Conservation (phyloP, 92 coral and sea anemone genomes). For the Siderastrea siderea region DNA sequence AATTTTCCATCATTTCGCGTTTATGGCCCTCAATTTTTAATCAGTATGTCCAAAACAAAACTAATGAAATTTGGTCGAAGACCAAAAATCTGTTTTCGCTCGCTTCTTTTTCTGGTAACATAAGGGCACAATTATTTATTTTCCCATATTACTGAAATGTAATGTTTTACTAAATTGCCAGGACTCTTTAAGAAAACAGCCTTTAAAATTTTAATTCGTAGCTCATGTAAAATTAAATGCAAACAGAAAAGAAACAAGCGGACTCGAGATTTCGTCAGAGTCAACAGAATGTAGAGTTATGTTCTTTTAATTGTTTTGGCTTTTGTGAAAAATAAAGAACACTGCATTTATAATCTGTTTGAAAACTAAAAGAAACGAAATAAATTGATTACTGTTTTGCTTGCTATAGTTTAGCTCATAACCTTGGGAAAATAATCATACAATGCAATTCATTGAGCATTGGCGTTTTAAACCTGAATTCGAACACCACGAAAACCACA, state of each 20-base stretch:
- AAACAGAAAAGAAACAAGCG: background rate
- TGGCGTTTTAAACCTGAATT: conserved; percentile 21
- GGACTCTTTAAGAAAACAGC: conserved; percentile 7
- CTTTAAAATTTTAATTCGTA: background rate
- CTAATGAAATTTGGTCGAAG: background rate
- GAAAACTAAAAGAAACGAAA: background rate
- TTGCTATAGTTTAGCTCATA: conserved; percentile 1
- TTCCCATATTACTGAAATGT: conserved; percentile 17
- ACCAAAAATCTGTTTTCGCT: background rate
- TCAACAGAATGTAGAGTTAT: background rate
- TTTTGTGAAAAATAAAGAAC: background rate
- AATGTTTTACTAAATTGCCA: background rate
- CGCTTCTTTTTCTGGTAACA: background rate
- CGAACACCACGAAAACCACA: conserved; percentile 28
- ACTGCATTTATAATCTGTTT: background rate
- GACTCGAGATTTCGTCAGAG: background rate
- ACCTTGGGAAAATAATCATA: background rate
- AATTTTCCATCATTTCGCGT: background rate
- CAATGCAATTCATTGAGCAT: background rate
- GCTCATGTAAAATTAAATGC: background rate
- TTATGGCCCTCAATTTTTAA: too few relatives aligned
- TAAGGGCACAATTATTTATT: background rate
- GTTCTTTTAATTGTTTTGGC: background rate
- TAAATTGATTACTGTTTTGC: background rate
- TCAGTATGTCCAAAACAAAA: background rate